Conservation (phyloP, 2,888 invertebrate genomes). For the Oscheius sp. region DNA sequence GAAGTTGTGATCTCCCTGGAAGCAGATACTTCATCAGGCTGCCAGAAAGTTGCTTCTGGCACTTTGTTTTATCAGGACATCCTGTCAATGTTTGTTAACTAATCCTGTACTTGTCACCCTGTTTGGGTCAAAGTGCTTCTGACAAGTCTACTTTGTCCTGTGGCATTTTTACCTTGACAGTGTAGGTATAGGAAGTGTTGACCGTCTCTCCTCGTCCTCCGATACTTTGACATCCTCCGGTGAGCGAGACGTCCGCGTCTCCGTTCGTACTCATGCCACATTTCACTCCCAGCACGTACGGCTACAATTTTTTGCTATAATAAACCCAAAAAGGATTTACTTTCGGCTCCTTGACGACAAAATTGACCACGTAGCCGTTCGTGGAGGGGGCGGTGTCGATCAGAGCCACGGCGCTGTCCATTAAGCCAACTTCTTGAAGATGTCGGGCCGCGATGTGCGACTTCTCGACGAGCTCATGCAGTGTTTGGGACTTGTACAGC, state of each 20-base stretch:
- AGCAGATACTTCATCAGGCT: background rate
- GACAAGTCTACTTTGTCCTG: no score
- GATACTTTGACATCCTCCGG: constrained; percentile 58
- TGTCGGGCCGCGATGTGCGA: constrained; percentile 67
- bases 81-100: no score
- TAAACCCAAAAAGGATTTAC: constrained; percentile 8
- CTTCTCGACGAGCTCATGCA: constrained; percentile 80
- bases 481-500: constrained; percentile 86
- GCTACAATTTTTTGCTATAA: constrained; percentile 31
- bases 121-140: no score
- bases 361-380: constrained; percentile 81
- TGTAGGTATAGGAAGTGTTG: constrained; percentile 64
- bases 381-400: constrained; percentile 86
- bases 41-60: background rate
- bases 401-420: constrained; percentile 85
- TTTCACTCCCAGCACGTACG: constrained; percentile 64
- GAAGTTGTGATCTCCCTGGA: constrained; percentile 82
- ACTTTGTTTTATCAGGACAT: no score
- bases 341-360: constrained; percentile 84
- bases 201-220: constrained; percentile 67
- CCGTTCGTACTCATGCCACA: constrained; percentile 69
- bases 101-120: no score
- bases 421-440: constrained; percentile 81
- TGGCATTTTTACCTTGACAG: constrained; percentile 48
- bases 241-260: constrained; percentile 65